Base-by-base conservation (phyloP, 2,888 invertebrate genomes). In the Schizotus pectinicornis region DNA sequence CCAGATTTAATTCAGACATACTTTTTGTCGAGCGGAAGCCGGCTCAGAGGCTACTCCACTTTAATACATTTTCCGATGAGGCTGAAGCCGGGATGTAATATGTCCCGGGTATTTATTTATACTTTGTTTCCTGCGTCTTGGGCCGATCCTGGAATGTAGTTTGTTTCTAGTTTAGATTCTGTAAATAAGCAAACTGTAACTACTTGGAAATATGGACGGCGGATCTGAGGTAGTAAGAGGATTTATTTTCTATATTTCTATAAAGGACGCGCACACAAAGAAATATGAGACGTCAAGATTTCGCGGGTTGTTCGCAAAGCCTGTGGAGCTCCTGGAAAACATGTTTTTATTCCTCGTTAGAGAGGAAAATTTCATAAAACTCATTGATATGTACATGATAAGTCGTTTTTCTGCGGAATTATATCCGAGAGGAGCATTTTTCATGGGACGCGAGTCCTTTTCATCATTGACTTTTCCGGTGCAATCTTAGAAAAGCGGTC, bases 401-500 rank as follows among this genome's bases (percentile, higher is more conserved):
- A 50, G 45, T 32, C 41, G 34, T 50, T 54, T 50, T 52, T 55
- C 41, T 30, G 13, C 33, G 32, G 12, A 45, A 52, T 52, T 52
- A 52, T 45, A 13, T 14, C 30, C 30, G 13, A 22, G 12, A 51
- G 41, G 22, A 51, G 22, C 49, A 62, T 65, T 61, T 61, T 62
- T 63, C 63, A 59, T 63, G 58, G 61, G 63, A 58, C 62, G 56
- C 62, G 66, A 67, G 66, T 67, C 70, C 69, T 68, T 76, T 74
- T 71, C 69, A 72, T 72, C 74, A 73, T 72, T 71, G 72, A 73
- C 74, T 73, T 73, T 55, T 73, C 70, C 68, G 68, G 67, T 68
- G 70, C 68, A 71, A 68, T 71, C 69, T 68, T 66, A 63, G 67
- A 71, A 74, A 74, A 73, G 71, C 67, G 68, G 68, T 69, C 65